These are phyloP conservation scores for Dasysyrphus tricinctus DNA, from an alignment of 2,888 invertebrate species.

Conservation along the genomic window DNA sequence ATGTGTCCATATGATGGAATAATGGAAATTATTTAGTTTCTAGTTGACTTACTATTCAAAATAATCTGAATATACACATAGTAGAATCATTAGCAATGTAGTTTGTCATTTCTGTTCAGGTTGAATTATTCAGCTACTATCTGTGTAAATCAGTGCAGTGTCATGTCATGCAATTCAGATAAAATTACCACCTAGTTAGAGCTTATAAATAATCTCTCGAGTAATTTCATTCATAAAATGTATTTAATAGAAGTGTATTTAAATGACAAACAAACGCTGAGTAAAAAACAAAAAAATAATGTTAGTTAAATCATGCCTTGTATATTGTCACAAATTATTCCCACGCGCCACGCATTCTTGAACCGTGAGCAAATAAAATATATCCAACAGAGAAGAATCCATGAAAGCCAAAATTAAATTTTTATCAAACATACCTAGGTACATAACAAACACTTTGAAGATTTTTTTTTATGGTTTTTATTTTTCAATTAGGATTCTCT, in stretches of 20 bases:
- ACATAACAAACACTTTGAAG: not conserved
- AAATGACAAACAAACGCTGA: not conserved
- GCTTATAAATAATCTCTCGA: not conserved
- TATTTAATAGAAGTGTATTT: slow-evolving; percentile 1
- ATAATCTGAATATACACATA: not conserved
- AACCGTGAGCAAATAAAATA: not conserved
- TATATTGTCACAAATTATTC: not conserved
- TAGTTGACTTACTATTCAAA: slow-evolving; percentile 6
- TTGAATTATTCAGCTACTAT: not conserved
- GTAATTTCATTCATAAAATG: slow-evolving; percentile 23
- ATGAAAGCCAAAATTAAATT: not conserved
- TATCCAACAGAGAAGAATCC: not conserved
- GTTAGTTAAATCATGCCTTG: not conserved
- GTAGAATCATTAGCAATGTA: not conserved
- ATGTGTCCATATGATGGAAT: not conserved
- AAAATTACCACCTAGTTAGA: slow-evolving; percentile 7
- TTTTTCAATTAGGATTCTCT: slow-evolving; percentile 12
- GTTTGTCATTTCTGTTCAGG: not conserved
- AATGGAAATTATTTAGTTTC: slow-evolving; percentile 3
- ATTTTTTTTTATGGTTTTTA: not conserved
- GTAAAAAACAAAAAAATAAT: slow-evolving; percentile 1
- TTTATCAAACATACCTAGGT: too few species aligned
- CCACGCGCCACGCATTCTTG: slow-evolving; percentile 8
- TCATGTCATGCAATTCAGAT: slow-evolving; percentile 20
- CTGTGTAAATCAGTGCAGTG: slow-evolving; percentile 16